Evolutionary conservation across 2,113 vertebrate species (phyloP).

Genomic region (Syrmaticus mikado): DNA sequence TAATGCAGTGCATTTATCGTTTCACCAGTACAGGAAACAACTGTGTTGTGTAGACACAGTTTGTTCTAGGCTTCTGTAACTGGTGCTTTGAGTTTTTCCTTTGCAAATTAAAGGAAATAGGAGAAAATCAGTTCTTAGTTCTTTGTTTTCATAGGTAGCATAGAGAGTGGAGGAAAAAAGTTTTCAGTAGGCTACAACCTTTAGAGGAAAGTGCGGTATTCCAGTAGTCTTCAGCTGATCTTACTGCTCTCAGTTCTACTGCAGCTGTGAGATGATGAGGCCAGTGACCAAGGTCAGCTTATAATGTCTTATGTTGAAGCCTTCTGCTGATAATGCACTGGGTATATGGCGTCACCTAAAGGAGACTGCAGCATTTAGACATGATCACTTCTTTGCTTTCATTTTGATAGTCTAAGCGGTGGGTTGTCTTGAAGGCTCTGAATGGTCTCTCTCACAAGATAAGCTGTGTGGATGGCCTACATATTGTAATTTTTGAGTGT

Average conservation of each 20-base stretch:
- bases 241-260: background rate
- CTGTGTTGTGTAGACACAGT: background rate
- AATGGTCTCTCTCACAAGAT: background rate
- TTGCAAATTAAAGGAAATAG: too few species aligned
- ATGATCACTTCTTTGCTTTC: background rate
- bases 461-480: background rate
- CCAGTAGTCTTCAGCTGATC: background rate
- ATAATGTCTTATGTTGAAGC: background rate
- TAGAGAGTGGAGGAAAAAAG: background rate
- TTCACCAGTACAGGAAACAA: background rate
- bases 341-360: background rate
- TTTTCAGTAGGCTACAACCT: background rate
- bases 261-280: slow-evolving; percentile 28
- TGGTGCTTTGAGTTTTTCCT: background rate
- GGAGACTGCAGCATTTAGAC: background rate
- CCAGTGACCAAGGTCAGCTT: background rate
- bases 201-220: background rate
- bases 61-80: background rate
- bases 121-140: background rate
- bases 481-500: background rate
- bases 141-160: background rate
- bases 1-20: background rate
- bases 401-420: background rate
- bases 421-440: background rate
- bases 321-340: background rate